phyloP scores from a whole-genome alignment of 2,797 vertebrate species.

The Sternarchorhynchus goeldii region DNA sequence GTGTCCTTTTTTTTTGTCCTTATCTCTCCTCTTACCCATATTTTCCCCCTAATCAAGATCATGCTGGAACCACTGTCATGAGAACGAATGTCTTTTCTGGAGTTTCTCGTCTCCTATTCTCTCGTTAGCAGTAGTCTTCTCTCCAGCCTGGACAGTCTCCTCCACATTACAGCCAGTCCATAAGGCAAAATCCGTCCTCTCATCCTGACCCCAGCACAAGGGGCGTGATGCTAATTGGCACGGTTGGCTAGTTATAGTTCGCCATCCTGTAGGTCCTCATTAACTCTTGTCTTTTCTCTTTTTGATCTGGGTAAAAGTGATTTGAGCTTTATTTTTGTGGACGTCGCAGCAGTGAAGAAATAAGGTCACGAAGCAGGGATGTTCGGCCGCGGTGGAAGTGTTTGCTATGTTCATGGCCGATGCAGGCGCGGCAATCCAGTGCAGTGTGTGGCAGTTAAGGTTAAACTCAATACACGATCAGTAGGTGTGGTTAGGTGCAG shows the following conservation, averaged over 20 bases:
- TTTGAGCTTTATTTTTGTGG: no score
- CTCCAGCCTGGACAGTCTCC: neutral
- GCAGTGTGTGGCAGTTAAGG: no score
- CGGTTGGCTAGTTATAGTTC: neutral
- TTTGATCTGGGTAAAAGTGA: neutral
- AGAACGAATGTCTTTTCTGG: neutral
- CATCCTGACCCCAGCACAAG: neutral
- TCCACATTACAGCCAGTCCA: slow-evolving; percentile 6
- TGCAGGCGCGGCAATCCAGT: no score
- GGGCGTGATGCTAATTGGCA: neutral
- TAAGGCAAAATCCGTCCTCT: neutral
- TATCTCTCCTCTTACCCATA: neutral
- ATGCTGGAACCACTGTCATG: neutral
- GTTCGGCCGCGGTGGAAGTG: no score
- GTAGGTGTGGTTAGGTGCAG: no score
- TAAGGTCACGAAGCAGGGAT: no score
- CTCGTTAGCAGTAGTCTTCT: slow-evolving; percentile 11
- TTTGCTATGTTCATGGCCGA: no score
- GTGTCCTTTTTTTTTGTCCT: no score
- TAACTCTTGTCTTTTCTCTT: neutral
- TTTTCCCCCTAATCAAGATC: neutral
- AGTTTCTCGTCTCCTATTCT: neutral
- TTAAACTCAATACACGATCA: no score
- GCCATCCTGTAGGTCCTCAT: neutral
- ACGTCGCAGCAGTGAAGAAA: no score